Evolutionary conservation across 2,888 invertebrate species (phyloP), one percentile per base, ranked within the genome.

Genomic region (Phorcus lineatus): DNA sequence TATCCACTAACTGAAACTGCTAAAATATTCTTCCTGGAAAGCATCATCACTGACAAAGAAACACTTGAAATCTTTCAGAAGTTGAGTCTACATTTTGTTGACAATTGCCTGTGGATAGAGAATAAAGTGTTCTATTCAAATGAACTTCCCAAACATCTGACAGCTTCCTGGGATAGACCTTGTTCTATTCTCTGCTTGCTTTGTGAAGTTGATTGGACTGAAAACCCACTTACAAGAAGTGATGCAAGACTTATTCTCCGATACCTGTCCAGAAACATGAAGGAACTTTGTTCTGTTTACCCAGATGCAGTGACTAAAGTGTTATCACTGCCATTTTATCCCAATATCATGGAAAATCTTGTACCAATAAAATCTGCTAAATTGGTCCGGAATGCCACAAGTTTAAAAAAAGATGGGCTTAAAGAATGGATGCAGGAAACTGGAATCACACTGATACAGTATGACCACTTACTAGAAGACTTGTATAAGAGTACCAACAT

Each of bases 221-320:
- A 67, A 16, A 7, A 36, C 1, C n/a, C 31, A 67, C 16, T 67
- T 13, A 28, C 67, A 4, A 31, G 28, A 28, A 36, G 11, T 2
- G 67, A 67, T 2, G 24, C 67, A 31, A 31, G 17, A 31, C n/a
- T n/a, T n/a, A 17, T 75, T 17, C 28, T 75, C 17, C 22, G 3
- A 22, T 75, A 75, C 28, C 54, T 75, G 17, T 28, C 53, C n/a
- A 54, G 54, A 13, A 47, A 87, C 22, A n/a, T 82, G 6, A 79
- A 17, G 36, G 36, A n/a, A 9, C 22, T 24, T 11, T 57, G 22
- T 13, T 24, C 36, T 40, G 28, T 13, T 11, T 22, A 19, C 13
- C 53, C 17, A 17, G n/a, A 17, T 53, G 16, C 22, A 24, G 9
- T 0, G 13, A 54, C 0, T 7, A 53, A 19, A 31, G 24, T 75